Conservation (phyloP, 2,113 vertebrate species). For the Engraulis encrasicolus region DNA sequence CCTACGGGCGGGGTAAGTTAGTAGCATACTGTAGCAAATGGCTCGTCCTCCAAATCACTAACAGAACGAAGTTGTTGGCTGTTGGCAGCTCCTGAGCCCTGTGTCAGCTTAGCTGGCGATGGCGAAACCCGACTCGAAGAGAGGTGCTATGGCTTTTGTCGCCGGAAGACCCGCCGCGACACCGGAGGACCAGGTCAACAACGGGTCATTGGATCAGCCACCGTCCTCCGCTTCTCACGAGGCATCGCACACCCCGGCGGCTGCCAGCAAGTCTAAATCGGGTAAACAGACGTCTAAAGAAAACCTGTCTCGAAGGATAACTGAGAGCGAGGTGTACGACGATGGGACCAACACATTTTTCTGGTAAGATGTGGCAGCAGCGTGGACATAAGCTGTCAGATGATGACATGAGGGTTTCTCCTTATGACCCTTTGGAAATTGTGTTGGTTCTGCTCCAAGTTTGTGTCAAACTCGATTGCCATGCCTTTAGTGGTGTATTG, state of each 20-base stretch:
- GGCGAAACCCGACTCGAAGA: constrained; percentile 72
- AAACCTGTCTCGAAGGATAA: constrained; percentile 70
- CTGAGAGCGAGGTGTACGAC: constrained; percentile 91
- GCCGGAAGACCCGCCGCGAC: constrained; percentile 50
- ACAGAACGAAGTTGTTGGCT: neutral
- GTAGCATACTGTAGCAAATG: neutral
- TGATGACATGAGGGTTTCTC: neutral
- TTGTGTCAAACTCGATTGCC: no score
- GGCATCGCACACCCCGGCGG: constrained; percentile 8
- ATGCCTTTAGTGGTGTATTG: constrained; percentile 22
- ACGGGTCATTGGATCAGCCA: constrained; percentile 53
- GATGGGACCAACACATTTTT: constrained; percentile 98
- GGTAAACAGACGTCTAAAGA: constrained; percentile 69
- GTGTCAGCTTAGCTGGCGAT: constrained; percentile 48
- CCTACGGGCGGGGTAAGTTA: neutral
- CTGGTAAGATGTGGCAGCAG: constrained; percentile 80
- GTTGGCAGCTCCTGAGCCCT: neutral
- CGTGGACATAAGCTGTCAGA: neutral
- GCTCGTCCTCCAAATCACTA: neutral
- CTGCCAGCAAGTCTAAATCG: constrained; percentile 49
- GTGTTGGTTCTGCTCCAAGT: neutral
- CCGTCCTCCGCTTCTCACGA: constrained; percentile 40
- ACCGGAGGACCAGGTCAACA: constrained; percentile 58
- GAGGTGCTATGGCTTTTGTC: constrained; percentile 46
- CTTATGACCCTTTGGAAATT: neutral